Base-by-base conservation (phyloP, 1,140 invertebrate genomes). In the Temnothorax curvispinosus region DNA sequence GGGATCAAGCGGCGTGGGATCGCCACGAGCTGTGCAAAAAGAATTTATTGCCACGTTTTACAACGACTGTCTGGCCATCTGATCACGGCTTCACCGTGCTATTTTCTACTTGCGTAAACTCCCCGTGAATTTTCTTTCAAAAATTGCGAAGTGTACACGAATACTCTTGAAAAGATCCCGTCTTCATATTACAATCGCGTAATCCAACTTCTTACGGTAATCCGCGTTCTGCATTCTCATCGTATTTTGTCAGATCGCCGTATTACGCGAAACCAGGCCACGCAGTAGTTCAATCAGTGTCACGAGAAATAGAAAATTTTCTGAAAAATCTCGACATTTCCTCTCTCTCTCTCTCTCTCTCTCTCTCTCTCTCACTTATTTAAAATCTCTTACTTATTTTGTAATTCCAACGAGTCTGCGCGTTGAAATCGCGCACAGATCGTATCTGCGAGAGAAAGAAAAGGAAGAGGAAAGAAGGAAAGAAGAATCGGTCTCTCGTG, bases 201-300 rank as follows among this genome's bases (percentile, higher is more conserved):
- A 32, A 8, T 44, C 58, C 18, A 50, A 50, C 27, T 27, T 21
- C 44, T 65, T 18, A 65, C 60, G 27, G 6, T 47, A 78, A 78
- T 62, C 15, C 41, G 38, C 18, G 41, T 65, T 35, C 32, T n/a
- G 60, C 44, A 78, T 78, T 78, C 56, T 76, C 47, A 74, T 32
- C 72, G n/a, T 50, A 58, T 27, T 76, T 74, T 50, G 35, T 41
- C 35, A 44, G 35, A 76, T 76, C n/a, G 72, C 54, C 54, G 11
- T 47, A 64, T 77, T 62, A 44, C 47, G 27, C 27, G 38, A 77
- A 77, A 77, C 27, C 27, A 64, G 75, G 58, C 27, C 58, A 47
- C n/a, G 27, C 44, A 77, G 41, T 21, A 77, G 58, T 64, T 77
- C 58, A 64, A 76, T 77, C 56, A 44, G n/a, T 77, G 58, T 64